phyloP scores from a whole-genome alignment of 2,113 vertebrate species.

The Halichoeres trimaculatus region DNA sequence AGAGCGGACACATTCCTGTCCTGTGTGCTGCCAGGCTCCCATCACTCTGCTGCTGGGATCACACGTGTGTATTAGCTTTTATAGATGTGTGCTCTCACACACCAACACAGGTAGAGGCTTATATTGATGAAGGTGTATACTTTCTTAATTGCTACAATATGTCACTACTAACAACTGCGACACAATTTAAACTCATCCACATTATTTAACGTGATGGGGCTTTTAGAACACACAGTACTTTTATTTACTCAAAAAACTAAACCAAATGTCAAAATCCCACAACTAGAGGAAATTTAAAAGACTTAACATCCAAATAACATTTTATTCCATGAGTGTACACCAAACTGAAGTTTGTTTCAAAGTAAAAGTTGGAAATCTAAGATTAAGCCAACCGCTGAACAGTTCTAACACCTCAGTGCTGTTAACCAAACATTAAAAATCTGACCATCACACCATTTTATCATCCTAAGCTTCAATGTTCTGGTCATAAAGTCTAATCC shows the following conservation, averaged over 20 bases:
- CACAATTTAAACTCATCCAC: background rate
- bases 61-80: background rate
- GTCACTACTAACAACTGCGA: background rate
- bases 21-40: conserved; percentile 41
- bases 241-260: too few relatives aligned
- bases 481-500: background rate
- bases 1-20: conserved; percentile 72
- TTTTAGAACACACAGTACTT: background rate
- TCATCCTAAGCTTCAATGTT: conserved; percentile 6
- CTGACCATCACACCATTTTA: background rate
- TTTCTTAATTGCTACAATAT: background rate
- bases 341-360: background rate
- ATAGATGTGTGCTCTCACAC: too few relatives aligned
- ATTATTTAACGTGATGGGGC: background rate
- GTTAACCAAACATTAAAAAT: background rate
- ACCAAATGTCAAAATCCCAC: too few relatives aligned
- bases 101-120: too few relatives aligned
- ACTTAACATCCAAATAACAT: background rate
- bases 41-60: background rate
- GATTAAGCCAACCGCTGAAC: background rate
- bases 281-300: too few relatives aligned
- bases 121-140: too few relatives aligned
- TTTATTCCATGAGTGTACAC: background rate
- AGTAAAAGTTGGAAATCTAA: background rate
- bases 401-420: background rate